Evolutionary conservation across 1,140 invertebrate genomes (phyloP), one percentile per base, ranked within the genome.

Genomic region (Drosophila neocordata): DNA sequence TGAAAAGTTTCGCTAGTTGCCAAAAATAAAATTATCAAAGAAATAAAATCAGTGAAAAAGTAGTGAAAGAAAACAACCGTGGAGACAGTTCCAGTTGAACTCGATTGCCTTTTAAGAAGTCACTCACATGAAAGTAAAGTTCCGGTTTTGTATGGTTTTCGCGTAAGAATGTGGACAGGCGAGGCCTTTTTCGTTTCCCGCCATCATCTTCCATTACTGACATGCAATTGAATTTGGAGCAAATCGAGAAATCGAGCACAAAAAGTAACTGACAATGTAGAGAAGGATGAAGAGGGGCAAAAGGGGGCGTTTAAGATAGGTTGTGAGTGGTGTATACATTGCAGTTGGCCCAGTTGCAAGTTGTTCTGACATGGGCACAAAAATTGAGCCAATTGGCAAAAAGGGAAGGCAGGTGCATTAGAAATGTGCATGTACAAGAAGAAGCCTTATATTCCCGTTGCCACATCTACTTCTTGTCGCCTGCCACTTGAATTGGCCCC

Each of bases 81-180:
- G n/a, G 71, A 24, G 62, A 60, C 69, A 80, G 68, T 58, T 65
- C 61, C 48, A 22, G 57, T 52, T 37, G 53, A 79, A 83, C 79
- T 87, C 83, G 73, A 88, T 88, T 89, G 83, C 76, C 84, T 88
- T 89, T 89, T 79, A 88, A 89, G 72, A 70, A 82, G 72, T 88
- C 79, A 79, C 69, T 88, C 79, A 71, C 76, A 89, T 74, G 73
- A 74, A 73, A 87, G 73, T 69, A 73, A 87, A 77, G 60, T 79
- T 87, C 74, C 6, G 4, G 7, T 31, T 63, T 75, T 52, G 20
- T 67, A 81, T 81, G 73, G 62, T 66, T 77, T 70, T 53, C 58
- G 59, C 64, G 58, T 55, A 73, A 69, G 74, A 83, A 76, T 83
- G 79, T 71, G 79, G 60, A 68, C 64, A 60, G 68, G 68, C 57